These are phyloP conservation scores for Dipodomys spectabilis DNA, from an alignment of 2,113 vertebrate genomes.

Conservation along the genomic window DNA sequence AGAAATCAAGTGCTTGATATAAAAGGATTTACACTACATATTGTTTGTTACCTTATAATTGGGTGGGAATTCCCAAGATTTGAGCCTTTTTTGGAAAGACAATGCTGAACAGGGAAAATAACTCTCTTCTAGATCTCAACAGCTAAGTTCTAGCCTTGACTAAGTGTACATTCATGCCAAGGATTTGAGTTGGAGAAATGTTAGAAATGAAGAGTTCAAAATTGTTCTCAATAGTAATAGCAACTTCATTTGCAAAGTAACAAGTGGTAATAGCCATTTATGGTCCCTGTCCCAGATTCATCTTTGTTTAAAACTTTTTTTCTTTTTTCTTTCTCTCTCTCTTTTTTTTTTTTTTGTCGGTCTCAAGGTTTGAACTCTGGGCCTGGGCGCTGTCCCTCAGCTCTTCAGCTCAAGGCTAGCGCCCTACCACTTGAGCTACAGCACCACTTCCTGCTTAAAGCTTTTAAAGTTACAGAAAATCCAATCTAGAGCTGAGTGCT, in stretches of 20 bases:
- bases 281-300: background rate
- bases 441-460: too few relatives aligned
- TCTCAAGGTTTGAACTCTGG: too few relatives aligned
- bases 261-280: background rate
- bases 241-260: background rate
- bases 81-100: background rate
- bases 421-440: too few relatives aligned
- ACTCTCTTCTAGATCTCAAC: background rate
- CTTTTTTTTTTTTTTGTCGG: too few relatives aligned
- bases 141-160: background rate
- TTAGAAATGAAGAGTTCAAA: background rate
- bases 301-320: slow-evolving; percentile 29
- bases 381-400: too few relatives aligned
- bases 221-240: background rate
- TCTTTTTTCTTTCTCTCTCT: too few relatives aligned
- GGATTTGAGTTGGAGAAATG: slow-evolving; percentile 1
- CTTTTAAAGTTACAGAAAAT: too few relatives aligned
- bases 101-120: background rate
- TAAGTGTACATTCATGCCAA: background rate
- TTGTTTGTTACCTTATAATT: background rate
- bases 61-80: background rate
- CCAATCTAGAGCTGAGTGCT: too few relatives aligned
- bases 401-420: too few relatives aligned
- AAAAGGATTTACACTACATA: background rate
- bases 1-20: background rate